These are phyloP conservation scores for Mesocentrotus franciscanus DNA, from an alignment of 53 echinoderm and acorn worm genomes.

Conservation along the genomic window DNA sequence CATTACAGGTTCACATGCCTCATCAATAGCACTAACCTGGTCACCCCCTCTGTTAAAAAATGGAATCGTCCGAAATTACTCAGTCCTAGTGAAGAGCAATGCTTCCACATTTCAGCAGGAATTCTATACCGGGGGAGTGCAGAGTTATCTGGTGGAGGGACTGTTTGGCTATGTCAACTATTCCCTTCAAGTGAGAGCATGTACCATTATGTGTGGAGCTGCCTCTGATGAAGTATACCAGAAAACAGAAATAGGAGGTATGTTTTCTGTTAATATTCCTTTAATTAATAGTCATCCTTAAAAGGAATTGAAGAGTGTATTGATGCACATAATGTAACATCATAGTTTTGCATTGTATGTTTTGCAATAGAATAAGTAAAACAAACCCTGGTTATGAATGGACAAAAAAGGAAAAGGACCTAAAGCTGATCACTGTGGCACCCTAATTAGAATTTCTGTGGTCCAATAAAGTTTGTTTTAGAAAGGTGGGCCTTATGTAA, in stretches of 20 bases:
- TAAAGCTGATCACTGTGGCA: not conserved
- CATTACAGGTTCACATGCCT: not conserved
- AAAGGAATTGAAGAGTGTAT: not conserved
- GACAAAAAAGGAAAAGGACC: not conserved
- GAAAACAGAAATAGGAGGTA: slow-evolving; percentile 40
- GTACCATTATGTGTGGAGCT: slow-evolving; percentile 12
- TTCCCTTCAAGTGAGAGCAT: slow-evolving; percentile 1
- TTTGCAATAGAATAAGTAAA: not conserved
- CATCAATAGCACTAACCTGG: slow-evolving; percentile 19
- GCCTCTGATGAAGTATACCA: not conserved
- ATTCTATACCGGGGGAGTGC: not conserved
- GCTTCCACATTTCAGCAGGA: slow-evolving; percentile 20
- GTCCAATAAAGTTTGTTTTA: no score
- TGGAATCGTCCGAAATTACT: slow-evolving; percentile 39
- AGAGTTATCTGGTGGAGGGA: slow-evolving; percentile 46
- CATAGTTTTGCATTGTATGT: not conserved
- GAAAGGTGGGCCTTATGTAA: not conserved
- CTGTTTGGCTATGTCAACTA: slow-evolving; percentile 20
- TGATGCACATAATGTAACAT: not conserved
- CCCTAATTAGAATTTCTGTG: no score
- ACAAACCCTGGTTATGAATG: not conserved
- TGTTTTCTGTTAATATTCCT: not conserved
- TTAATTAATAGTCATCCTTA: not conserved
- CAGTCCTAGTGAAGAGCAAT: slow-evolving; percentile 12
- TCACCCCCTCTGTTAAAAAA: slow-evolving; percentile 19